Conservation (phyloP, 2,797 vertebrate genomes). For the Pseudomugil gertrudae region DNA sequence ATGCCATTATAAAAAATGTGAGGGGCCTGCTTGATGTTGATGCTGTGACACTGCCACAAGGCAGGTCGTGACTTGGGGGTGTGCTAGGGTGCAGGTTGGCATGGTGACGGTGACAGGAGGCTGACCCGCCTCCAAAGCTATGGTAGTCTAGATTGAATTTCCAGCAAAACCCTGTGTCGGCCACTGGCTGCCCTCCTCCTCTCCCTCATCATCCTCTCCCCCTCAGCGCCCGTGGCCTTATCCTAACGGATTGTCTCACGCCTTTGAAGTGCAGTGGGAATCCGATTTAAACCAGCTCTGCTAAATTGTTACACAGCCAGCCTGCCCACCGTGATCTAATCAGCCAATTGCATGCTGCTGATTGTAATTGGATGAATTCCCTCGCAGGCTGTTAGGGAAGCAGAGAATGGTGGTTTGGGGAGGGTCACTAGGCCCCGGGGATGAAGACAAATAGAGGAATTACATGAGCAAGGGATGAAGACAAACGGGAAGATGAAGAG, state of each 20-base stretch:
- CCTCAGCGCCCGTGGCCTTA: conserved; percentile 72
- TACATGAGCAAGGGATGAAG: conserved; percentile 77
- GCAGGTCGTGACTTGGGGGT: conserved; percentile 76
- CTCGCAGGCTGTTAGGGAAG: conserved; percentile 85
- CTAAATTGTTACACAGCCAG: conserved; percentile 85
- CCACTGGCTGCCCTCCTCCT: conserved; percentile 62
- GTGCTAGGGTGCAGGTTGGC: conserved; percentile 75
- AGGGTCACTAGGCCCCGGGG: conserved; percentile 77
- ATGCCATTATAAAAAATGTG: conserved; percentile 35
- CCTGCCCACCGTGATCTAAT: conserved; percentile 81
- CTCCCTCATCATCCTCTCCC: conserved; percentile 58
- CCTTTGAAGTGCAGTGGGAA: conserved; percentile 85
- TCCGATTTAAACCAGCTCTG: conserved; percentile 81
- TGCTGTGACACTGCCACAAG: conserved; percentile 44
- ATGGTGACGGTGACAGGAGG: conserved; percentile 83
- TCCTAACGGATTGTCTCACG: conserved; percentile 85
- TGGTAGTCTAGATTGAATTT: conserved; percentile 85
- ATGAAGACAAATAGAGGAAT: conserved; percentile 88
- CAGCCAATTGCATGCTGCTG: conserved; percentile 83
- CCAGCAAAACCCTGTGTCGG: conserved; percentile 62
- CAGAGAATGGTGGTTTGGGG: conserved; percentile 73
- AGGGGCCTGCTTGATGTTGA: conserved; percentile 46
- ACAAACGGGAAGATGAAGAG: conserved; percentile 74
- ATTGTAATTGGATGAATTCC: conserved; percentile 91
- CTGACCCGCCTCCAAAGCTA: conserved; percentile 82